Conservation (phyloP, 2,888 invertebrate species). For the Orthonychiurus folsomi region DNA sequence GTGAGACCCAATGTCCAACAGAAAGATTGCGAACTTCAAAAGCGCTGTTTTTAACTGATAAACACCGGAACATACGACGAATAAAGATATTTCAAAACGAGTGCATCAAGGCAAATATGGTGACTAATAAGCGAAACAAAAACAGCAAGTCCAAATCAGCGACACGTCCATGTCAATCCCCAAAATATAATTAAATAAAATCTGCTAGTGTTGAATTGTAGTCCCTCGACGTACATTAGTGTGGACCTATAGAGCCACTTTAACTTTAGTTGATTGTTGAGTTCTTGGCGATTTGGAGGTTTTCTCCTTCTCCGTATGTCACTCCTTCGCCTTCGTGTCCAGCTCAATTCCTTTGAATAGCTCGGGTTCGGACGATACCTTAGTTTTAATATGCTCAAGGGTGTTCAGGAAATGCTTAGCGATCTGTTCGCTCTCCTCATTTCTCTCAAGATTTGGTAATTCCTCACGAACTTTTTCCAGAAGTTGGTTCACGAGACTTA, state of each 20-base stretch:
- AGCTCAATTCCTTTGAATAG: slow-evolving; percentile 26
- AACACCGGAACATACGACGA: too few species aligned
- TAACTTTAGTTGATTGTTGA: neutral
- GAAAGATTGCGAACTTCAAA: too few species aligned
- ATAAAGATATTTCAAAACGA: too few species aligned
- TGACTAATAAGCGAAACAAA: too few species aligned
- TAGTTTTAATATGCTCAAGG: slow-evolving; percentile 65
- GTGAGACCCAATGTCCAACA: too few species aligned
- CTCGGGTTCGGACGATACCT: slow-evolving; percentile 44
- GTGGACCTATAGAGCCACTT: neutral
- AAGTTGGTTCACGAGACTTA: slow-evolving; percentile 59
- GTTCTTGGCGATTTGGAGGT: neutral
- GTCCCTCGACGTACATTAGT: too few species aligned
- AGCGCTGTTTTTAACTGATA: too few species aligned
- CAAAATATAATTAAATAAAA: too few species aligned
- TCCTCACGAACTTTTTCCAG: slow-evolving; percentile 89
- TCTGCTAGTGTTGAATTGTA: too few species aligned
- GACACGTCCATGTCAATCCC: too few species aligned
- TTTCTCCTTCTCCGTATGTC: slow-evolving; percentile 1
- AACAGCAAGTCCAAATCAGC: too few species aligned
- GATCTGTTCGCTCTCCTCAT: slow-evolving; percentile 93
- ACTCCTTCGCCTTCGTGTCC: slow-evolving; percentile 5
- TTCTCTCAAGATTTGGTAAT: slow-evolving; percentile 82
- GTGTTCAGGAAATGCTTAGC: slow-evolving; percentile 90
- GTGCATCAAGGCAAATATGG: too few species aligned